Evolutionary conservation across 2,888 invertebrate species (phyloP).

Genomic region (Cloeon dipterum): DNA sequence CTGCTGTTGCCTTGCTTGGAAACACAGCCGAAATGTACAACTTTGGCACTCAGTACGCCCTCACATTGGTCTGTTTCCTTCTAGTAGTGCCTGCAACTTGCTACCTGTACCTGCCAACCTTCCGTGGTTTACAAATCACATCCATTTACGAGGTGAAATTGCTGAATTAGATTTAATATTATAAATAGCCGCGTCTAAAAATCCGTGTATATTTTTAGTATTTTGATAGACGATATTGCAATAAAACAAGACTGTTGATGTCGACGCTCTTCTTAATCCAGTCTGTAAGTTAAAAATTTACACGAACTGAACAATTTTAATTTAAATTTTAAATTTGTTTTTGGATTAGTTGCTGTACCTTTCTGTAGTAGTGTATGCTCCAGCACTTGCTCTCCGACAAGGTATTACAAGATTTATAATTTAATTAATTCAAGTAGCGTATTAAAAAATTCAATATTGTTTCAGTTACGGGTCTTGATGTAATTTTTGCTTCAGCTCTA

Average conservation of each 20-base stretch:
- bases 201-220: background rate
- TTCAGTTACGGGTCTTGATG: background rate
- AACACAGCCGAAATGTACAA: constrained; percentile 83
- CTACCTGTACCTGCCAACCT: constrained; percentile 62
- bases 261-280: background rate
- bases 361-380: constrained; percentile 66
- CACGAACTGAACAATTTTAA: no score
- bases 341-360: constrained; percentile 41
- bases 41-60: constrained; percentile 70
- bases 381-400: constrained; percentile 22
- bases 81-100: constrained; percentile 58
- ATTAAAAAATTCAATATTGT: no score
- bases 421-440: no score
- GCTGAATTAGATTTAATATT: background rate
- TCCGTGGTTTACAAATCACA: constrained; percentile 58
- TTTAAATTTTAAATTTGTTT: background rate
- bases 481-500: background rate
- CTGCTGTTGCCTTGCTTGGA: constrained; percentile 73
- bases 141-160: constrained; percentile 46
- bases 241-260: background rate
- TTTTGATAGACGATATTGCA: background rate
- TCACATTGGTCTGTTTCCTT: constrained; percentile 57
- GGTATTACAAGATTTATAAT: background rate
- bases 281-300: background rate
- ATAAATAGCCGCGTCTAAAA: no score